Evolutionary conservation across 2,888 invertebrate genomes (phyloP), one percentile per base, ranked within the genome.

Genomic region (Entomobrya proxima): DNA sequence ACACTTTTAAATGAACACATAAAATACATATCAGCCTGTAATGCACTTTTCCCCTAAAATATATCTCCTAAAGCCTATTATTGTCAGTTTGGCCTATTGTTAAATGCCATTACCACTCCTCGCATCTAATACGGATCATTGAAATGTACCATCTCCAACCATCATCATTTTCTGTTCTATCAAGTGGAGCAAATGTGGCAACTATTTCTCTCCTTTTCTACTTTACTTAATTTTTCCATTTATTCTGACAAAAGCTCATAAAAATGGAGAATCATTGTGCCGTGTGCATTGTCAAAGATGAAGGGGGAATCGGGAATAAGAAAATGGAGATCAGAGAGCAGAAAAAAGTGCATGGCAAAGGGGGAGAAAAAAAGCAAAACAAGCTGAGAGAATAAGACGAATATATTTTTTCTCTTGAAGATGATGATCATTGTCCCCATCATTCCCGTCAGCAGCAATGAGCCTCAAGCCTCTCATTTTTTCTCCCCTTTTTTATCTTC

Each of bases 211-310:
- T 61, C 74, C 74, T 72, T n/a, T n/a, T n/a, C n/a, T n/a, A n/a
- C n/a, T n/a, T n/a, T 82, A 76, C 83, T 83, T 76, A 83, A 83
- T 76, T 83, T 76, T 83, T 83, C 83, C 83, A 83, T 83, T 77
- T 83, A 83, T 83, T 83, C 83, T 83, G 83, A 83, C 83, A 76
- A 77, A 84, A 84, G 52, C 84, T 84, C 84, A 78, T 84, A 84
- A 84, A 78, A 84, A 84, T 77, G 72, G 67, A 84, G 77, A 84
- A 30, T 77, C 77, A 83, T 83, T 40, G 75, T 27, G 35, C 35
- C 7, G n/a, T 37, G 55, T 27, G 32, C 13, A n/a, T 24, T 47
- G 27, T 18, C 2, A 15, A 52, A 18, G 58, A 75, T 32, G 30
- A 40, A 69, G 69, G 32, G 40, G 44, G 79, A 40, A 40, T n/a